These are phyloP conservation scores for Rhinatrema bivittatum DNA, from an alignment of 2,797 vertebrate genomes.

Conservation along the genomic window DNA sequence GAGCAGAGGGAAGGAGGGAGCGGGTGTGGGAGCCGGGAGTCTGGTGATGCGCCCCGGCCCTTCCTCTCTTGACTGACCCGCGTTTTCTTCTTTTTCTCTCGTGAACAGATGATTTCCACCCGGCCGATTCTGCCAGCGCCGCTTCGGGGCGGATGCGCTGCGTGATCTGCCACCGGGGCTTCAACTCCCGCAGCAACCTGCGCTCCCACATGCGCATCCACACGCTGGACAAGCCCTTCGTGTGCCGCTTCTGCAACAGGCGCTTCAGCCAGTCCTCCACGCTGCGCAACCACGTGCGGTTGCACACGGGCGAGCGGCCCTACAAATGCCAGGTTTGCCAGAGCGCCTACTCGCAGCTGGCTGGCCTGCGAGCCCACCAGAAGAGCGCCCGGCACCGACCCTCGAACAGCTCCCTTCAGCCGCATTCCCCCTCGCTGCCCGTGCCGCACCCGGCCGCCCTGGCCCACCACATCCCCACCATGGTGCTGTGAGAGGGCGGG, in stretches of 20 bases:
- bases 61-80: no score
- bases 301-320: conserved; percentile 93
- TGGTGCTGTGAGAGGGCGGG: conserved; percentile 87
- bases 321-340: conserved; percentile 97
- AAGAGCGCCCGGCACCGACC: conserved; percentile 93
- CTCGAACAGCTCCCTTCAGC: conserved; percentile 46
- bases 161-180: conserved; percentile 93
- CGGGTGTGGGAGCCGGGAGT: no score
- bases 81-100: background rate
- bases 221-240: conserved; percentile 96
- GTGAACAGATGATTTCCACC: conserved; percentile 74
- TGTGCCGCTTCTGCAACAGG: conserved; percentile 94
- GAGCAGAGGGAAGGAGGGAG: no score
- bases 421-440: conserved; percentile 64
- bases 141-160: conserved; percentile 83
- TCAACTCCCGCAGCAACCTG: conserved; percentile 97
- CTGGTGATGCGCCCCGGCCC: no score
- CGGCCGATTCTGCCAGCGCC: conserved; percentile 60
- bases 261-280: conserved; percentile 98
- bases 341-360: conserved; percentile 94
- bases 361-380: conserved; percentile 90
- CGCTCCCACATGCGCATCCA: conserved; percentile 99
- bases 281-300: conserved; percentile 88
- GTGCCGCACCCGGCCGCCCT: conserved; percentile 65
- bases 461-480: conserved; percentile 83